Evolutionary conservation across 2,888 invertebrate genomes (phyloP).

Genomic region (Athalia cordata): DNA sequence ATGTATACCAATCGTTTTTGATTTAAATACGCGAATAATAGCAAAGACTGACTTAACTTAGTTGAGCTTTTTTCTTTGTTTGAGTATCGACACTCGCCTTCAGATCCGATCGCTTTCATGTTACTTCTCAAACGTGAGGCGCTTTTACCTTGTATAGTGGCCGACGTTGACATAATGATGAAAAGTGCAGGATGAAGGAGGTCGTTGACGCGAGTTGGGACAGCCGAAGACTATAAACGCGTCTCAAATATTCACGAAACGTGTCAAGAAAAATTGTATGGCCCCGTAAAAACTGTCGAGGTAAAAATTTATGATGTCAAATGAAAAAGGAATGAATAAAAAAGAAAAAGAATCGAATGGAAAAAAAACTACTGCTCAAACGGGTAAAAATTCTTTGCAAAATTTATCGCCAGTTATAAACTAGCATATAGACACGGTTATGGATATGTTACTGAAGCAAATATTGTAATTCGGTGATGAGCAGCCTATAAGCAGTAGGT

Average conservation of each 20-base stretch:
- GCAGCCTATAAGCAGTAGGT: background rate
- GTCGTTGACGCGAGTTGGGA: background rate
- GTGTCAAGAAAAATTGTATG: constrained; percentile 25
- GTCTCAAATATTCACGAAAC: constrained; percentile 36
- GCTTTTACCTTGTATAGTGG: background rate
- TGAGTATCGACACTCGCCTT: background rate
- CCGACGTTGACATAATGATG: constrained; percentile 35
- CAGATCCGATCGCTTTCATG: background rate
- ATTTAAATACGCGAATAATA: too few relatives aligned
- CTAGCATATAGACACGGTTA: constrained; percentile 3
- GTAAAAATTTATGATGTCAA: background rate
- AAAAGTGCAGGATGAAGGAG: constrained; percentile 5
- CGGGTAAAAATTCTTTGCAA: constrained; percentile 16
- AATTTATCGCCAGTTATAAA: constrained; percentile 23
- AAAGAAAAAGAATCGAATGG: background rate
- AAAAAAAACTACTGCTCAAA: background rate
- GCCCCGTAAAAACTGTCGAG: background rate
- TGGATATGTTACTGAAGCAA: constrained; percentile 3
- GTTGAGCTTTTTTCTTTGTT: background rate
- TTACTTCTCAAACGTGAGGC: background rate
- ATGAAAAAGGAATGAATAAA: background rate
- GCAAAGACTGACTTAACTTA: background rate
- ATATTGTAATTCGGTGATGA: background rate
- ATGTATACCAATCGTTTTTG: too few relatives aligned
- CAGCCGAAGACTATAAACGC: constrained; percentile 16